Evolutionary conservation across 2,888 invertebrate genomes (phyloP).

Genomic region (Lepidocyrtoides sp.): DNA sequence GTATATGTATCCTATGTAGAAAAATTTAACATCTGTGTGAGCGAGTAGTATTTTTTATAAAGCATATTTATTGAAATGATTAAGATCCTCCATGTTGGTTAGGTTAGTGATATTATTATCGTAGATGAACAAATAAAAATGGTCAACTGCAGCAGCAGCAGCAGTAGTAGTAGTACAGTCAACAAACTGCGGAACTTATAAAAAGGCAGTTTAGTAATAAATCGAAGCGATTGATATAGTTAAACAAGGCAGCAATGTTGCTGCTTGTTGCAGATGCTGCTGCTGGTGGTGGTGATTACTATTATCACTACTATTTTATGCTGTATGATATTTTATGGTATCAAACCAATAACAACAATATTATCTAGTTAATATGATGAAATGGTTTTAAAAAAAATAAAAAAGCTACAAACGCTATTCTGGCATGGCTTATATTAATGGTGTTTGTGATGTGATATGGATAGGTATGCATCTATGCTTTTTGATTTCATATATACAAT

Average conservation of each 20-base stretch:
- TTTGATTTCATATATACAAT: slow-evolving; percentile 44
- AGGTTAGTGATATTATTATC: neutral
- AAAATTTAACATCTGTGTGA: neutral
- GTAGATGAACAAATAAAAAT: no score
- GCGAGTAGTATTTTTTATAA: neutral
- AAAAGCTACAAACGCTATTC: no score
- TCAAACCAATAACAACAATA: neutral
- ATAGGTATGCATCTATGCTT: neutral
- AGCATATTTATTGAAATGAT: neutral
- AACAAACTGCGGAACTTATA: neutral
- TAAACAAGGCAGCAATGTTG: neutral
- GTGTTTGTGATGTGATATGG: no score
- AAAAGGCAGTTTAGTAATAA: no score
- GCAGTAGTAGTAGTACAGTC: neutral
- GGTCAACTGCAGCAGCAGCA: neutral
- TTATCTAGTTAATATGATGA: slow-evolving; percentile 6
- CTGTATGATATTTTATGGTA: slow-evolving; percentile 14
- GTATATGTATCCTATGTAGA: neutral
- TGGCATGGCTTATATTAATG: no score
- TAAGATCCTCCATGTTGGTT: neutral
- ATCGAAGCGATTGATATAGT: neutral
- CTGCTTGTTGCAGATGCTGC: neutral
- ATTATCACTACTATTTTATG: neutral
- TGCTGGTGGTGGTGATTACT: neutral
- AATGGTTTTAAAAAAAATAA: no score